Percentiles rank a stretch among this genome's conserved stretches.
Conservation (phyloP, 2,797 vertebrate genomes). For the Chiroxiphia lanceolata region DNA sequence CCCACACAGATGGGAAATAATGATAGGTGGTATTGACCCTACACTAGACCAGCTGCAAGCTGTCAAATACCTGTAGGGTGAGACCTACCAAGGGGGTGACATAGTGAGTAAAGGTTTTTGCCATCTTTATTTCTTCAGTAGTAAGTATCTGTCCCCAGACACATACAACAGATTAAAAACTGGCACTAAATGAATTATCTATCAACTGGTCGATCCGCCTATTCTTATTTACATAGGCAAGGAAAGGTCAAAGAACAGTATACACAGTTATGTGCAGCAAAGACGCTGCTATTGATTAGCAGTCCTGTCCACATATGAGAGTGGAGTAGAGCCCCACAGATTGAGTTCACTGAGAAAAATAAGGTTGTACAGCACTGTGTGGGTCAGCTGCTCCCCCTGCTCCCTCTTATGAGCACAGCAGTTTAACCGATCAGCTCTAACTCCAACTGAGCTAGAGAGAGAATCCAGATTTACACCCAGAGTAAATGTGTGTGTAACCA, state of each 20-base stretch:
- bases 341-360: neutral
- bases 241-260: neutral
- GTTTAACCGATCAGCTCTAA: neutral
- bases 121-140: neutral
- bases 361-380: neutral
- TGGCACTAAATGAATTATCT: neutral
- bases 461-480: neutral
- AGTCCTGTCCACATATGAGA: neutral
- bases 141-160: neutral
- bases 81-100: neutral
- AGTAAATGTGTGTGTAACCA: neutral
- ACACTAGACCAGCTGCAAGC: neutral
- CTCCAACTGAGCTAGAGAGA: neutral
- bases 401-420: neutral
- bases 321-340: neutral
- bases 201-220: neutral
- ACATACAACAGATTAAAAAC: neutral
- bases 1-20: neutral
- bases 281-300: neutral
- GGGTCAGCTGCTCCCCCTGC: rapidly evolving
- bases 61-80: neutral
- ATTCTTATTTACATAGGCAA: neutral
- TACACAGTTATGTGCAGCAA: neutral
- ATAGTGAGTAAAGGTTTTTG: neutral
- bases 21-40: neutral